Evolutionary conservation across 2,113 vertebrate genomes (phyloP), one percentile per base, ranked within the genome.

Genomic region (Ctenodactylus gundi): DNA sequence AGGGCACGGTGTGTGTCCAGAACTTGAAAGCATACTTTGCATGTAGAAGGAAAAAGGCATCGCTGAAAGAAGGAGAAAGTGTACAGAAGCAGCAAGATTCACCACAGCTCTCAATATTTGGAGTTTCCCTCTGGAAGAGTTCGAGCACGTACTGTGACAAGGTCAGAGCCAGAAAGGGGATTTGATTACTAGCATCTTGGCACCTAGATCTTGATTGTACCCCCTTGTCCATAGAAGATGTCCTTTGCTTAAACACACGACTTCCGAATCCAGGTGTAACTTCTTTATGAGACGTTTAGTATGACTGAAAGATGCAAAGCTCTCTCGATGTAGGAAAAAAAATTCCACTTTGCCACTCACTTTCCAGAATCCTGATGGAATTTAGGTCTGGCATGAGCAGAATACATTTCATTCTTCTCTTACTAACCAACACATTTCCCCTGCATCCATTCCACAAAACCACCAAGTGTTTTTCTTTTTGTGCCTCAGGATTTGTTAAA

Each of bases 331-430:
- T 91, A 88, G 65, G 49, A 62, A 1, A 10, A 18, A 62, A 1
- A 10, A 18, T 85, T 62, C 49, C 46, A 15, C 12, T 84, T 6
- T 53, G 53, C 57, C n/a, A 51, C 12, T 15, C 10, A 44, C 25
- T 84, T 92, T 90, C 65, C 14, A 88, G 85, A 84, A 90, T 80
- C 27, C 44, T 72, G 29, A 75, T 6, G 73, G 51, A 46, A 88
- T 90, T 95, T 15, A 44, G 25, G 58, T 76, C 85, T 64, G 49
- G 44, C 34, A 62, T 65, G 36, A 84, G n/a, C 29, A 6, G 53
- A 39, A 62, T 78, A 23, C 73, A 68, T 76, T 93, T 14, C 77
- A 6, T 67, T 67, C 27, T 80, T 1, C 77, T 88, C 57, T 82
- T 93, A 62, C 23, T 68, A 29, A 62, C 51, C 62, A 10, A 70